Percentiles rank a stretch among this genome's conserved stretches.
Evolutionary conservation across 2,113 vertebrate species (phyloP).

Genomic region (Chaetorhynchus papuensis): DNA sequence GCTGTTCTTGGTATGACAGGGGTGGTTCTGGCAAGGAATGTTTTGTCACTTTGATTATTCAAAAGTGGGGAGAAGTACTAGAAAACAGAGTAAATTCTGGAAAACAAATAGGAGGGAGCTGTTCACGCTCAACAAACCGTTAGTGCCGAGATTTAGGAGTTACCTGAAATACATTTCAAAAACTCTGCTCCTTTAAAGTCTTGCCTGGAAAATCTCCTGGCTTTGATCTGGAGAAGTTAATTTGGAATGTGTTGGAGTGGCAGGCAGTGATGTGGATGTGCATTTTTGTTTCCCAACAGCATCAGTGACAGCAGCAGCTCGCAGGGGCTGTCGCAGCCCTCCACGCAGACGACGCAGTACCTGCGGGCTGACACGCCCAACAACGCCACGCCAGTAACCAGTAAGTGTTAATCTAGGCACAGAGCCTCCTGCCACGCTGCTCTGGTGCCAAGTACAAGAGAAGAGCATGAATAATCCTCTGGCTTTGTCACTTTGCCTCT

Average conservation of each 20-base stretch:
- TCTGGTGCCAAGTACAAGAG: neutral
- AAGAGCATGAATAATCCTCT: neutral
- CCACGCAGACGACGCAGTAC: conserved; percentile 98
- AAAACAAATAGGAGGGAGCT: neutral
- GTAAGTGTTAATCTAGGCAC: conserved; percentile 83
- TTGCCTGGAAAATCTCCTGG: neutral
- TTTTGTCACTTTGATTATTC: neutral
- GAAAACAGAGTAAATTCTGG: neutral
- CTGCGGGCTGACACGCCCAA: conserved; percentile 97
- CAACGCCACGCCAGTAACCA: conserved; percentile 93
- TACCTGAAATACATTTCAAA: neutral
- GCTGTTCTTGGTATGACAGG: neutral
- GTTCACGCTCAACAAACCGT: neutral
- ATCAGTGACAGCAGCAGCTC: conserved; percentile 96
- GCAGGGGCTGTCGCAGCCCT: conserved; percentile 94
- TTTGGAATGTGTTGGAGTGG: neutral
- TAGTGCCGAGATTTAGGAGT: neutral
- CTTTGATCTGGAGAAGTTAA: neutral
- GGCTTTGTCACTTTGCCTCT: neutral
- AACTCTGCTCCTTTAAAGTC: neutral
- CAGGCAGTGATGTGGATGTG: neutral
- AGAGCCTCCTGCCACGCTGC: neutral
- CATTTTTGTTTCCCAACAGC: conserved; percentile 65
- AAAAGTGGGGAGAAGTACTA: neutral
- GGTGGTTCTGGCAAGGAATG: neutral